phyloP scores from a whole-genome alignment of 1,140 invertebrate species.

The Leptinotarsa lineolata region DNA sequence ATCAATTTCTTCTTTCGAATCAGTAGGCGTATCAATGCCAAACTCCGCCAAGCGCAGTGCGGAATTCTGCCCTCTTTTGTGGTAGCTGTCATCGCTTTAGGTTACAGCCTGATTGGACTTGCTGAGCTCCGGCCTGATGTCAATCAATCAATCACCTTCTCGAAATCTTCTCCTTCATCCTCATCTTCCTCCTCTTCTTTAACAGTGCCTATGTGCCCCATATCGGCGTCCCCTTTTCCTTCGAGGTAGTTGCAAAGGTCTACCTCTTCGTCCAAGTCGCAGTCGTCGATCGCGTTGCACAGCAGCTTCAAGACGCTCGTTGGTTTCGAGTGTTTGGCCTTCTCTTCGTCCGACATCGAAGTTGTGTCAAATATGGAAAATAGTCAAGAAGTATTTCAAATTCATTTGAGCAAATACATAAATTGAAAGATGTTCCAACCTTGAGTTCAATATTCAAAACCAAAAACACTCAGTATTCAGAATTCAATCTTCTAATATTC shows the following conservation, averaged over 20 bases:
- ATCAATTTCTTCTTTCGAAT: conserved; percentile 86
- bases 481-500: no score
- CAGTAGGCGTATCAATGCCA: conserved; percentile 80
- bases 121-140: conserved; percentile 44
- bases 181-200: conserved; percentile 47
- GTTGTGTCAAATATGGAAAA: no score
- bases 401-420: no score
- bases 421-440: no score
- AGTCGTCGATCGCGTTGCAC: conserved; percentile 44
- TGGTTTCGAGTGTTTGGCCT: conserved; percentile 36
- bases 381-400: no score
- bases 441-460: no score
- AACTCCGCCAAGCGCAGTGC: conserved; percentile 62
- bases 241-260: conserved; percentile 44
- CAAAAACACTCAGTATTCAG: no score
- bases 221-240: conserved; percentile 50
- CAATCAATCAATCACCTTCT: conserved; percentile 34
- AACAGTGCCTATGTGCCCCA: conserved; percentile 47
- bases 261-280: conserved; percentile 40
- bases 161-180: conserved; percentile 44
- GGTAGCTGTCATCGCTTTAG: conserved; percentile 71
- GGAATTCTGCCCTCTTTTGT: conserved; percentile 61
- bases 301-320: conserved; percentile 42
- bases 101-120: conserved; percentile 37
- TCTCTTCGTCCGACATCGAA: conserved; percentile 55